Evolutionary conservation across 2,113 vertebrate species (phyloP).

Genomic region (Proteles cristata): DNA sequence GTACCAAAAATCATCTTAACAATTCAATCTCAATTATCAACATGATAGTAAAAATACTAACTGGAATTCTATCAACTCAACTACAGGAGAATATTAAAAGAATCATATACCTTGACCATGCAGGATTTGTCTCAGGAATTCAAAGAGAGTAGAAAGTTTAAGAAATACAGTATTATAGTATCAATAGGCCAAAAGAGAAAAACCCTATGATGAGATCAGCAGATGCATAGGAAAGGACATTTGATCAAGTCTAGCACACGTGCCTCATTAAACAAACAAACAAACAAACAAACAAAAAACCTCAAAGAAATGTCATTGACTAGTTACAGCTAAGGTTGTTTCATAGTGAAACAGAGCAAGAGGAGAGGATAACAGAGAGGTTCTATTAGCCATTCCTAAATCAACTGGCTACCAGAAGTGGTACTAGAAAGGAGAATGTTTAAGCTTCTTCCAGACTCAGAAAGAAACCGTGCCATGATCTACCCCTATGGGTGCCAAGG

Average conservation of each 20-base stretch:
- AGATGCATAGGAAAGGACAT: background rate
- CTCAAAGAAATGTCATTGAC: background rate
- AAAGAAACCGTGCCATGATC: background rate
- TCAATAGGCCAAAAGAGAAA: background rate
- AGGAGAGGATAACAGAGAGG: background rate
- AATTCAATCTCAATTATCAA: background rate
- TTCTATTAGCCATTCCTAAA: background rate
- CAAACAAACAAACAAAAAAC: background rate
- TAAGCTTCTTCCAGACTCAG: background rate
- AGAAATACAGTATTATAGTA: background rate
- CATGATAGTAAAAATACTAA: background rate
- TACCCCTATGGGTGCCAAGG: background rate
- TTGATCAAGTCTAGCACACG: background rate
- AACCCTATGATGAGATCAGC: background rate
- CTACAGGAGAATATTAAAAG: background rate
- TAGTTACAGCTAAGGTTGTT: background rate
- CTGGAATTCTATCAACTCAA: background rate
- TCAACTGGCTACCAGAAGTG: background rate
- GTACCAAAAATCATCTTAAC: background rate
- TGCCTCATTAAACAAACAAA: background rate
- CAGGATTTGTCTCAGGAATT: background rate
- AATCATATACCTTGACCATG: background rate
- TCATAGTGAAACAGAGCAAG: background rate
- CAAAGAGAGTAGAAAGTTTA: background rate
- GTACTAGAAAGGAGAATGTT: background rate